Base-by-base conservation (phyloP, 2,113 vertebrate species). In the Rutilus rutilus region DNA sequence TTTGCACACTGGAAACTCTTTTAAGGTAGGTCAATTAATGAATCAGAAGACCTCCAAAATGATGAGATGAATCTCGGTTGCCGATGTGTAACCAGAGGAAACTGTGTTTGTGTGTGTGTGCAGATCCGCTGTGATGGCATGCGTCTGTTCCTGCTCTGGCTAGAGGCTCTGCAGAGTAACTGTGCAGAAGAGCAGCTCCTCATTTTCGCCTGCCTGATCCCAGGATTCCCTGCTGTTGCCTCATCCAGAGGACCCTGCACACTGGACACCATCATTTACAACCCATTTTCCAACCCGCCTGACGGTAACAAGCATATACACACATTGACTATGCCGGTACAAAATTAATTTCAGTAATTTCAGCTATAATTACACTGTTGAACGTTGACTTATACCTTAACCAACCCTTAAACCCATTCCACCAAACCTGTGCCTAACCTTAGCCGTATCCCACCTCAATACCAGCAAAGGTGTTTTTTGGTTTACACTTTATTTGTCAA, bases 1-100 rank as follows among this genome's bases (percentile, higher is more conserved):
- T 95, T 93, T 99, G 94, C 98, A 99, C 96, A 98, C 97, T 97
- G 98, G 97, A 96, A 99, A 99, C 94, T 97, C 97, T 90, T 94
- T 97, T 87, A 99, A 99, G 96, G 98, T 99, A 95, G 90, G 87
- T 9, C 2, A 19, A 30, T 39, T 39, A 11, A 42, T 65, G 11
- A 25, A 27, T 83, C 77, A 39, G 11, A 39, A 62, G 36, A 65
- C 6, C 6, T 47, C 2, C 14, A 15, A 27, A 47, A 11, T 11
- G 33, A 71, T 2, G 21, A 19, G 5, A 23, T 11, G 21, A 36
- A n/a, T n/a, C 4, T 76, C 0, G 52, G 39, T 8, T 42, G 60
- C 14, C 60, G 17, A 65, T 39, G 75, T 45, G 82, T 84, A 47
- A 77, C 12, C n/a, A 23, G 42, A 54, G 54, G 39, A 15, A 12